These are phyloP conservation scores for Drosophila anomelani DNA, from an alignment of 2,888 invertebrate genomes.

Conservation along the genomic window DNA sequence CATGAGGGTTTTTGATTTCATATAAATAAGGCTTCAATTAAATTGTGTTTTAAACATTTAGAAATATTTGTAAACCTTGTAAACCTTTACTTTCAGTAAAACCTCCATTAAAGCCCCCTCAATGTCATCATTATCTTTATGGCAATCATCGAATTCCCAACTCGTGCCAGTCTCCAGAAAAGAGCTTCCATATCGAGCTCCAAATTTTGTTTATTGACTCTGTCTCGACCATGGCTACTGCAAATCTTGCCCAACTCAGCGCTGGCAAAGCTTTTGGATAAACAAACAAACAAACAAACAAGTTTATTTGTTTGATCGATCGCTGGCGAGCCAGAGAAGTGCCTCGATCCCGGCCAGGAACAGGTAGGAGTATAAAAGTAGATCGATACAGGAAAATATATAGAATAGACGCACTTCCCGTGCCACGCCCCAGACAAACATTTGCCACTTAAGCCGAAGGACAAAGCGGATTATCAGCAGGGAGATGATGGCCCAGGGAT, in stretches of 20 bases:
- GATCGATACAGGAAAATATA: neutral
- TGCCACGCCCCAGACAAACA: constrained; percentile 73
- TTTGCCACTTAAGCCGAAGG: constrained; percentile 66
- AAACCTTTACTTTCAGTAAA: too few species aligned
- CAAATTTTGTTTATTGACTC: constrained; percentile 41
- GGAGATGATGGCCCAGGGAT: constrained; percentile 39
- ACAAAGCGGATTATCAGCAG: constrained; percentile 65
- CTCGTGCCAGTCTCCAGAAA: constrained; percentile 39
- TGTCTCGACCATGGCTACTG: constrained; percentile 53
- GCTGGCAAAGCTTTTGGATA: constrained; percentile 33
- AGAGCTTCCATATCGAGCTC: neutral
- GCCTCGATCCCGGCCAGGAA: constrained; percentile 32
- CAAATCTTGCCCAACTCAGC: constrained; percentile 41
- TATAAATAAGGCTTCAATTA: neutral
- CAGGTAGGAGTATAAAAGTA: constrained; percentile 60
- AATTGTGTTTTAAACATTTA: too few species aligned
- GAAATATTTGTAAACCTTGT: neutral
- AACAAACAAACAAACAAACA: constrained; percentile 65
- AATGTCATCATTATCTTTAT: constrained; percentile 7
- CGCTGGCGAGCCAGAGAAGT: constrained; percentile 5
- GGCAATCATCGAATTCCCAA: neutral
- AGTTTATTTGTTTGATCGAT: constrained; percentile 58
- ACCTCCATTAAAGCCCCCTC: neutral
- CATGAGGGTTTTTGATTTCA: too few species aligned
- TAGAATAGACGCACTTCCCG: constrained; percentile 60